phyloP scores from a whole-genome alignment of 2,113 vertebrate species.

The Monarcha castaneiventris region DNA sequence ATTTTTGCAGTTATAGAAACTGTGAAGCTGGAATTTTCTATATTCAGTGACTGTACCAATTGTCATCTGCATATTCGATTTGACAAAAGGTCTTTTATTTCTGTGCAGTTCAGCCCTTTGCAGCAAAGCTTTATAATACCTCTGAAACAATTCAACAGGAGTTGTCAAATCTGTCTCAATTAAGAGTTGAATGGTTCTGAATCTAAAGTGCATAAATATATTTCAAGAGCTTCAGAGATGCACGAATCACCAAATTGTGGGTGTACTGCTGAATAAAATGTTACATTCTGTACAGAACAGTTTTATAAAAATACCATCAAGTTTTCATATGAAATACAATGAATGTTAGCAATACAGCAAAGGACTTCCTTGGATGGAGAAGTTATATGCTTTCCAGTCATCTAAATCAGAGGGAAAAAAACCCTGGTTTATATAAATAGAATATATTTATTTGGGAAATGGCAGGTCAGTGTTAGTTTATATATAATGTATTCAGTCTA shows the following conservation, averaged over 20 bases:
- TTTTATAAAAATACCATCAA: slow-evolving; percentile 21
- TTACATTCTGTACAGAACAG: slow-evolving; percentile 46
- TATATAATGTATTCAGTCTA: not conserved
- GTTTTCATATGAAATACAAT: not conserved
- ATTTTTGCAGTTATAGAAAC: not conserved
- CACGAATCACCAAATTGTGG: slow-evolving; percentile 19
- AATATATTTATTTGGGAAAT: not conserved
- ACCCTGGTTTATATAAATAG: not conserved
- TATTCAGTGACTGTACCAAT: not conserved
- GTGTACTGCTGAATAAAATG: slow-evolving; percentile 34
- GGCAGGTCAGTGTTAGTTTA: not conserved
- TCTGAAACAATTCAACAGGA: slow-evolving; percentile 27
- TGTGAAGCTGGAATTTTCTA: not conserved
- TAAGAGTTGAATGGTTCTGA: slow-evolving; percentile 29
- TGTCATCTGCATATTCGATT: slow-evolving; percentile 18
- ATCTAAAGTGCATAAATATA: slow-evolving; percentile 33
- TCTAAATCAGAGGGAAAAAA: not conserved
- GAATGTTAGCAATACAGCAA: not conserved
- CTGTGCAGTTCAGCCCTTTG: not conserved
- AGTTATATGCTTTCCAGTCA: not conserved
- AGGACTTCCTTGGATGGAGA: not conserved
- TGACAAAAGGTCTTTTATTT: slow-evolving; percentile 41
- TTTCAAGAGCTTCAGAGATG: slow-evolving; percentile 24
- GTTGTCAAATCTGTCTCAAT: slow-evolving; percentile 49
- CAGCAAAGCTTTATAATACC: not conserved